Evolutionary conservation across 2,113 vertebrate species (phyloP), one percentile per base, ranked within the genome.

Genomic region (Cavia porcellus): DNA sequence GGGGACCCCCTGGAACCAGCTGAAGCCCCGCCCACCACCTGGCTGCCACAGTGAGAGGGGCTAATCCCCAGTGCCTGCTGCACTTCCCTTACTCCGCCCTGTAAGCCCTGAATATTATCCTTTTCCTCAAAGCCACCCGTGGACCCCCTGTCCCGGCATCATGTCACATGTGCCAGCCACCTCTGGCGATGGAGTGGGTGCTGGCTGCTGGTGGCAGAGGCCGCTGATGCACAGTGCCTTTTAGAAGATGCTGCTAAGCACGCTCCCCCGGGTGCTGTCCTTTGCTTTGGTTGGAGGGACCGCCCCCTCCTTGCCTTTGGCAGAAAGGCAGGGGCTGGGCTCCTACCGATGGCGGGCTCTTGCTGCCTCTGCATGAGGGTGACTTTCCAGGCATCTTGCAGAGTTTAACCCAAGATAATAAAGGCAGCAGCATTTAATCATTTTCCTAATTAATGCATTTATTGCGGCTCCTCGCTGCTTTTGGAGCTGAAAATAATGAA

Each of bases 361-460:
- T 5, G 20, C 61, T 7, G 42, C 35, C 5, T 55, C 19, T 80
- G 55, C 52, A 32, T 7, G 68, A 47, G 77, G 52, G 24, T 68
- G 95, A 91, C 94, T 97, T 88, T 85, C 70, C 89, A 90, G 94
- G 59, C 70, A 17, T 93, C 95, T 90, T 6, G 12, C 68, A n/a
- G 90, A 97, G 79, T 95, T 96, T 92, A 96, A 94, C 92, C 74
- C 82, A 62, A 83, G 57, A 80, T 92, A 87, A 94, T 70, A 80
- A 90, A 95, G 75, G 74, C 92, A 59, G 84, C 90, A 57, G 86
- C 84, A 66, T 94, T 94, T 92, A 97, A 96, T 97, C 83, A 95
- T 62, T 97, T 97, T 94, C 90, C 94, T 97, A 97, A 98, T 98
- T 87, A 96, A 90, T 70, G 94, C 50, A 47, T 93, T 87, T 95